Evolutionary conservation across 1,140 invertebrate genomes (phyloP).

Genomic region (Archivesica marissinica): DNA sequence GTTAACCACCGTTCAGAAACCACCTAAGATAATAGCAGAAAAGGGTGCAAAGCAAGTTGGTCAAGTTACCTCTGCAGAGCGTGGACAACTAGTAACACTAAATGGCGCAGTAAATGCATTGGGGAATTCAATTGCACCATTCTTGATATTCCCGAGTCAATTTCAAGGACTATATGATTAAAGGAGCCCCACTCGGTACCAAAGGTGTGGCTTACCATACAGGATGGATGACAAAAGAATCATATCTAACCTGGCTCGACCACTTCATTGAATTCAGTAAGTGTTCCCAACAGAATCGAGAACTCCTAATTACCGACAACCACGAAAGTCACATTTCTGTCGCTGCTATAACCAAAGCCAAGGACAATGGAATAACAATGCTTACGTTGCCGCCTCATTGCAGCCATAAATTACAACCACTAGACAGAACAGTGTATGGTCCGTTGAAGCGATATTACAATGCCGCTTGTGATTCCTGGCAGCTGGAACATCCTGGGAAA

Average conservation of each 20-base stretch:
- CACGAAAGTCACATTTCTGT: conserved; percentile 2
- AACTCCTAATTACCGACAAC: conserved; percentile 46
- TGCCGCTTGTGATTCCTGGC: conserved; percentile 54
- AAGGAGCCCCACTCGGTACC: background rate
- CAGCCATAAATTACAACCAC: background rate
- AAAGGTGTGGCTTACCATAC: conserved; percentile 18
- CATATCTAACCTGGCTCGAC: conserved; percentile 13
- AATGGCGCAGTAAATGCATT: conserved; percentile 64
- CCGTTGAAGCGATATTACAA: conserved; percentile 62
- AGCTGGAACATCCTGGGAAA: conserved; percentile 34
- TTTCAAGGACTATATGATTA: conserved; percentile 12
- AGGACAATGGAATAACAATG: conserved; percentile 19
- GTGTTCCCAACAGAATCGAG: too few relatives aligned
- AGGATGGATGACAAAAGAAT: conserved; percentile 21
- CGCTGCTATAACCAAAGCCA: background rate
- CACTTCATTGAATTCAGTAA: too few relatives aligned
- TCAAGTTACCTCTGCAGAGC: conserved; percentile 83
- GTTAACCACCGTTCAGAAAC: conserved; percentile 84
- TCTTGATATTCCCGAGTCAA: conserved; percentile 1
- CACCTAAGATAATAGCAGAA: conserved; percentile 82
- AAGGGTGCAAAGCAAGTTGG: conserved; percentile 83
- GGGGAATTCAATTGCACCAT: background rate
- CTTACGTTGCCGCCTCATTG: background rate
- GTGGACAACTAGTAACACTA: conserved; percentile 80
- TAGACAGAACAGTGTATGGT: conserved; percentile 54